Conservation (phyloP, 2,113 vertebrate species). For the Elachura formosa region DNA sequence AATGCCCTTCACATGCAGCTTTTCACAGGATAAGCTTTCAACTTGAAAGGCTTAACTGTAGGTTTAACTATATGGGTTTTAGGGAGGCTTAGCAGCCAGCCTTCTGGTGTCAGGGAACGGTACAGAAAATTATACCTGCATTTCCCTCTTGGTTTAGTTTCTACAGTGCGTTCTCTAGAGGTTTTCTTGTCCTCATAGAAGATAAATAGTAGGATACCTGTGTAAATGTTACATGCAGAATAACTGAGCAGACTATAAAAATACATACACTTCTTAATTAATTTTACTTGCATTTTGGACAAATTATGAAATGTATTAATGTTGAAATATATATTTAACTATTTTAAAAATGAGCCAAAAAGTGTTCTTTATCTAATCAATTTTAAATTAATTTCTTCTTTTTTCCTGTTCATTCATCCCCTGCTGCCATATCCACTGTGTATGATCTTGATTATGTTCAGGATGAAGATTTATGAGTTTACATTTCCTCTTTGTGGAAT, state of each 20-base stretch:
- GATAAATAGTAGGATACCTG: neutral
- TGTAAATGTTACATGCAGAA: neutral
- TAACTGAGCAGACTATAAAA: neutral
- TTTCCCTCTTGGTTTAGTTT: neutral
- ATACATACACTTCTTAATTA: fast-evolving
- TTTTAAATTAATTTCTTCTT: neutral
- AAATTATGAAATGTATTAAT: neutral
- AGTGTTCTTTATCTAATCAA: neutral
- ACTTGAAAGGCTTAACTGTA: neutral
- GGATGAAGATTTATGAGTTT: neutral
- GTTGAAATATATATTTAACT: neutral
- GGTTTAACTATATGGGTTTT: neutral
- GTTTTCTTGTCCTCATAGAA: neutral
- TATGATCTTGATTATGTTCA: neutral
- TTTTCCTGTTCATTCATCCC: neutral
- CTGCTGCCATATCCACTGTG: fast-evolving
- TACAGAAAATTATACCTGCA: neutral
- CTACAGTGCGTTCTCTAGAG: neutral
- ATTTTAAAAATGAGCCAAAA: neutral
- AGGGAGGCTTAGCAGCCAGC: neutral
- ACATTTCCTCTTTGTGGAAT: neutral
- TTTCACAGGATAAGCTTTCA: neutral
- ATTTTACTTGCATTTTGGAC: neutral
- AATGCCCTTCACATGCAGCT: neutral
- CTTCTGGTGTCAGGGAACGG: neutral